phyloP scores from a whole-genome alignment of 2,797 vertebrate genomes.

The Catamblyrhynchus diadema region DNA sequence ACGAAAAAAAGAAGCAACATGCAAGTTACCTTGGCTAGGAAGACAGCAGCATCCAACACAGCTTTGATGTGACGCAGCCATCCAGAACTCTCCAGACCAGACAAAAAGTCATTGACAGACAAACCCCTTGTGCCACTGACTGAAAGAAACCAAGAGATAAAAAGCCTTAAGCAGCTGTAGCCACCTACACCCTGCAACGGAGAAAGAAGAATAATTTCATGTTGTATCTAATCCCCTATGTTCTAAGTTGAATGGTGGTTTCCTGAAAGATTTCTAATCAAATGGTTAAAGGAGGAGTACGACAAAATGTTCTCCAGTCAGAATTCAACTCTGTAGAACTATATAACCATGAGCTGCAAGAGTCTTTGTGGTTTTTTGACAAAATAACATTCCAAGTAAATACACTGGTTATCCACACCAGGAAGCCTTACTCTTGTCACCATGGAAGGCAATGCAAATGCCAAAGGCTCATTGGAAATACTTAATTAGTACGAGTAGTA shows the following conservation, averaged over 20 bases:
- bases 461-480: background rate
- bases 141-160: constrained; percentile 65
- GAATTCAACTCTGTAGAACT: background rate
- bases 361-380: background rate
- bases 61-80: constrained; percentile 97
- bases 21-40: constrained; percentile 85
- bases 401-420: background rate
- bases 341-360: background rate
- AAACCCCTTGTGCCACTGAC: constrained; percentile 87
- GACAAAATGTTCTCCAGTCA: background rate
- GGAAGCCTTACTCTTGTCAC: background rate
- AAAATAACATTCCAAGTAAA: background rate
- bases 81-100: constrained; percentile 89
- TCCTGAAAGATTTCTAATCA: background rate
- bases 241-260: background rate
- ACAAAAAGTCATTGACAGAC: constrained; percentile 88
- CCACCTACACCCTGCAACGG: background rate
- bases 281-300: background rate
- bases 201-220: background rate
- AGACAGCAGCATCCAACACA: constrained; percentile 90
- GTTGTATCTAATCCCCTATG: background rate
- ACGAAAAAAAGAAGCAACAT: background rate
- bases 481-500: background rate
- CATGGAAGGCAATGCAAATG: background rate
- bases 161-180: background rate